Evolutionary conservation across 2,113 vertebrate genomes (phyloP).

Genomic region (Chroicocephalus ridibundus): DNA sequence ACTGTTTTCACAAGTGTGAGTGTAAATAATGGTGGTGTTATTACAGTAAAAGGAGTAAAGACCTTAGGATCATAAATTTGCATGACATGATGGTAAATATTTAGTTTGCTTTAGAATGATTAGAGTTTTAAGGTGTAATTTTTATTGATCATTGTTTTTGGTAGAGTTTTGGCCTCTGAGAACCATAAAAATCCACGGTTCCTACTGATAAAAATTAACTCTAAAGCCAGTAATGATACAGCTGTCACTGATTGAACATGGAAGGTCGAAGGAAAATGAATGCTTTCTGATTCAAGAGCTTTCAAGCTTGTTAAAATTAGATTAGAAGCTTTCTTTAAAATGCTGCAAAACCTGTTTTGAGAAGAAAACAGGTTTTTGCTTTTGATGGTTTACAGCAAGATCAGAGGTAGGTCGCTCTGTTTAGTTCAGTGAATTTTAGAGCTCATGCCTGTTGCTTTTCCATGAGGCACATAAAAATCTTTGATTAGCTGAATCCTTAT

Average conservation of each 20-base stretch:
- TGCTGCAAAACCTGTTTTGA: constrained; percentile 7
- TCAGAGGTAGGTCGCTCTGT: background rate
- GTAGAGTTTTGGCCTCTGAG: background rate
- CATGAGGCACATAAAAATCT: background rate
- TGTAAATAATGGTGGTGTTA: constrained; percentile 19
- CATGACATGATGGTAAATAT: background rate
- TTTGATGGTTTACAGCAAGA: background rate
- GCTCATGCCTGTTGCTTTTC: background rate
- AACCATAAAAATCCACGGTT: background rate
- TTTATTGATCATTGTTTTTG: background rate
- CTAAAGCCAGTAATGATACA: background rate
- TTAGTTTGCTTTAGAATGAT: background rate
- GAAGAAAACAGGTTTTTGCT: background rate
- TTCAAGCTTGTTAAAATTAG: constrained; percentile 28
- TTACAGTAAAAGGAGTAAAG: background rate
- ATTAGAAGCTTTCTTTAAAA: constrained; percentile 8
- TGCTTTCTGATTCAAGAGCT: background rate
- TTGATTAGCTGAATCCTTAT: background rate
- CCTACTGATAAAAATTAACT: background rate
- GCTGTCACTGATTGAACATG: background rate
- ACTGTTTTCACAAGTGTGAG: background rate
- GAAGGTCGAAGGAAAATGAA: background rate
- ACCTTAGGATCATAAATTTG: background rate
- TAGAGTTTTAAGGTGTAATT: background rate
- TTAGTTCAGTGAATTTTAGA: background rate